Percentiles rank a stretch among this genome's conserved stretches.
These are phyloP conservation scores for Drosophila sechellia DNA, from an alignment of 1,140 invertebrate species.

Conservation along the genomic window DNA sequence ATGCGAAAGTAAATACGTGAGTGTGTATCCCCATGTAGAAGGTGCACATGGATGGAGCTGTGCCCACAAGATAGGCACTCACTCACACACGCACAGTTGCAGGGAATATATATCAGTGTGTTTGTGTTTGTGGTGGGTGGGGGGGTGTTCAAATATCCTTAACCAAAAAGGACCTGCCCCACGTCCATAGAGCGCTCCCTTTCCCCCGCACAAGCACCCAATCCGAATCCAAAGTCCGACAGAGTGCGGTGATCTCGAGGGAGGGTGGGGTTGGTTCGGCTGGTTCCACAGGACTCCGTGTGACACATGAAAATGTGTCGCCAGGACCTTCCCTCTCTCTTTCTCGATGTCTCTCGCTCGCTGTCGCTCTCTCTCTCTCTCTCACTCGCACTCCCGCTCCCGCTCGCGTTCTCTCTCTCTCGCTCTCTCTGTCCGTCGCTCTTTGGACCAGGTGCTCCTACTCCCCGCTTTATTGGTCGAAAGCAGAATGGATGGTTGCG, in stretches of 20 bases:
- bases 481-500: slow-evolving; percentile 62
- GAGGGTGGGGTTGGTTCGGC: background rate
- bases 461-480: slow-evolving; percentile 70
- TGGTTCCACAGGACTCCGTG: slow-evolving; percentile 24
- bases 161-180: slow-evolving; percentile 36
- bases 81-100: background rate
- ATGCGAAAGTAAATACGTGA: slow-evolving; percentile 39
- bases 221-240: slow-evolving; percentile 28
- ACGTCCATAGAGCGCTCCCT: slow-evolving; percentile 50
- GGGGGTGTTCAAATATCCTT: slow-evolving; percentile 22
- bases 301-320: slow-evolving; percentile 76
- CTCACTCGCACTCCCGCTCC: background rate
- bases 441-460: slow-evolving; percentile 36
- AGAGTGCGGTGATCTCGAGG: slow-evolving; percentile 52
- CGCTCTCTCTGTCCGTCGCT: background rate
- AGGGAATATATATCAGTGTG: background rate
- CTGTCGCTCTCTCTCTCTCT: background rate
- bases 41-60: slow-evolving; percentile 21
- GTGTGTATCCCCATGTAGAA: slow-evolving; percentile 13
- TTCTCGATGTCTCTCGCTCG: background rate
- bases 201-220: slow-evolving; percentile 53
- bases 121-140: background rate
- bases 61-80: slow-evolving; percentile 2
- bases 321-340: slow-evolving; percentile 9
- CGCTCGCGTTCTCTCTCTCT: background rate